A percentile compares a stretch with the other conserved stretches of the same genome.
Evolutionary conservation across 1,140 invertebrate species (phyloP).

Genomic region (Plutomurus gul): DNA sequence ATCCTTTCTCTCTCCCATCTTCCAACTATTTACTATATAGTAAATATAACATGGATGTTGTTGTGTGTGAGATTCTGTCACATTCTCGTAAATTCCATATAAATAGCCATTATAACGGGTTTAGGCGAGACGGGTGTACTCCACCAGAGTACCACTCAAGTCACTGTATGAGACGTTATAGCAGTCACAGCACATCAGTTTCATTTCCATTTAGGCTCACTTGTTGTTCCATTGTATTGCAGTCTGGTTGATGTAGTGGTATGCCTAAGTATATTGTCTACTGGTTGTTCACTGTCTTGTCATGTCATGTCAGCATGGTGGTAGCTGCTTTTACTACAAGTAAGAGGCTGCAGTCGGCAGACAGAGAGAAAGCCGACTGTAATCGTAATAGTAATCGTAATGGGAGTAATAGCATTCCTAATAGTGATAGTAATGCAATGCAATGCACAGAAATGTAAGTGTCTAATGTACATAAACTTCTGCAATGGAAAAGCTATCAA

Average conservation of each 20-base stretch:
- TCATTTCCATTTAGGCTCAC: too few species aligned
- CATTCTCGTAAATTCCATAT: slow-evolving; percentile 6
- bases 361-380: background rate
- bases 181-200: too few species aligned
- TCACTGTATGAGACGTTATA: too few species aligned
- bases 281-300: too few species aligned
- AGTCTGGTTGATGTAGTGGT: too few species aligned
- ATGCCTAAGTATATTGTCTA: too few species aligned
- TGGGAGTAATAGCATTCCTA: slow-evolving; percentile 21
- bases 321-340: too few species aligned
- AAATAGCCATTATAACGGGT: background rate
- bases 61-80: background rate
- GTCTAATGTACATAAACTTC: slow-evolving; percentile 8
- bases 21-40: too few species aligned
- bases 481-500: slow-evolving; percentile 26
- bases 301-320: too few species aligned
- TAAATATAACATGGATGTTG: background rate
- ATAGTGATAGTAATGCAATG: slow-evolving; percentile 23
- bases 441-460: slow-evolving; percentile 8
- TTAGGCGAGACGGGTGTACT: background rate
- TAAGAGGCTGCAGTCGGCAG: too few species aligned
- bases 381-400: slow-evolving; percentile 30
- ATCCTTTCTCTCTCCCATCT: too few species aligned
- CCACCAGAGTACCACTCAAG: background rate
- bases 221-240: too few species aligned